Evolutionary conservation across 1,140 invertebrate genomes (phyloP).

Genomic region (Cecropterus lyciades): DNA sequence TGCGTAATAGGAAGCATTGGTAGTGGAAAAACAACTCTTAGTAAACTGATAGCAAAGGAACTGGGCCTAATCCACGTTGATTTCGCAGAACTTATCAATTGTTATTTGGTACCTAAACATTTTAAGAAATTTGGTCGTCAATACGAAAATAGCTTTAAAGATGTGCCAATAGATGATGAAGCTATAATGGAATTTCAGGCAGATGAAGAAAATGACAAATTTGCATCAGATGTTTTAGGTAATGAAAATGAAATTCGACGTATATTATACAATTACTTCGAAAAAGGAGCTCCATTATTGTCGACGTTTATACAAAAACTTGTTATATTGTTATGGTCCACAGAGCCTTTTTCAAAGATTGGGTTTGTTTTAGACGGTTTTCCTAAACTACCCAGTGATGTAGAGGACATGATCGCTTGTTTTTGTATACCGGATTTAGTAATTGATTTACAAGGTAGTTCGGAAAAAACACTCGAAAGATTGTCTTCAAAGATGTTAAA

Average conservation of each 20-base stretch:
- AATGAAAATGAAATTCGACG: constrained; percentile 68
- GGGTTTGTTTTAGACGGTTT: constrained; percentile 85
- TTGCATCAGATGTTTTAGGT: constrained; percentile 50
- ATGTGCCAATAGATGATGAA: constrained; percentile 60
- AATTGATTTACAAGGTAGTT: constrained; percentile 72
- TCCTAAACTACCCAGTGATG: constrained; percentile 80
- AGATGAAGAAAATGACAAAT: constrained; percentile 61
- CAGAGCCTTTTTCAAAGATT: constrained; percentile 67
- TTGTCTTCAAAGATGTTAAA: constrained; percentile 58
- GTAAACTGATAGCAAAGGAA: constrained; percentile 79
- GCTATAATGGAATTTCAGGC: constrained; percentile 55
- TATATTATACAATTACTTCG: constrained; percentile 74
- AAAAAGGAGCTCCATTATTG: constrained; percentile 66
- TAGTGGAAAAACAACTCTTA: constrained; percentile 81
- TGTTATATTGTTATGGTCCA: constrained; percentile 80
- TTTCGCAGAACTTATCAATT: constrained; percentile 70
- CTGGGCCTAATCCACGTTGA: constrained; percentile 82
- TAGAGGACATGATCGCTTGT: constrained; percentile 76
- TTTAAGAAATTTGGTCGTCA: constrained; percentile 68
- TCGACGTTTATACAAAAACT: constrained; percentile 65
- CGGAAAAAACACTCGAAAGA: constrained; percentile 64
- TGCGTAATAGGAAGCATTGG: constrained; percentile 83
- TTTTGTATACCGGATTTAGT: constrained; percentile 85
- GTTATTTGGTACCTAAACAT: constrained; percentile 64
- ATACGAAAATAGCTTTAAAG: constrained; percentile 68